A percentile compares a stretch with the other conserved stretches of the same genome.
phyloP scores from a whole-genome alignment of 30 jellyfish, hydroid and myxozoan species.

The Phacellophora camtschatica region DNA sequence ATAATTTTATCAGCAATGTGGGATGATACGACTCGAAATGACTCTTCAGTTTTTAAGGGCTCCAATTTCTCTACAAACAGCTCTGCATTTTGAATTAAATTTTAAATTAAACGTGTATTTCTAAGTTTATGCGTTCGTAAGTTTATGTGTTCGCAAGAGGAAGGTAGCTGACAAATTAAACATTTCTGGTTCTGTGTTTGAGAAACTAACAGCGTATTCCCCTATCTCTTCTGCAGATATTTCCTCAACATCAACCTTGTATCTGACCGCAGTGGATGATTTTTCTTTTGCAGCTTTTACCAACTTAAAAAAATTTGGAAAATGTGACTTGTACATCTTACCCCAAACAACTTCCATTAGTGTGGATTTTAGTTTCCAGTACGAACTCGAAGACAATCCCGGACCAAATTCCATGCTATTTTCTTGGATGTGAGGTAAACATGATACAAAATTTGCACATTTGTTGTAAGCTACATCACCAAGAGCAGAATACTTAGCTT shows the following conservation, averaged over 20 bases:
- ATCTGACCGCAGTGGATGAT: constrained; percentile 4
- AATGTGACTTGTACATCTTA: neutral
- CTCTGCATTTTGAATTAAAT: neutral
- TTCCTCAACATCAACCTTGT: neutral
- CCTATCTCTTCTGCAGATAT: neutral
- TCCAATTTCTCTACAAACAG: neutral
- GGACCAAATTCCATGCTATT: neutral
- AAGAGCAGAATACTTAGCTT: neutral
- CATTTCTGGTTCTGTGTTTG: neutral
- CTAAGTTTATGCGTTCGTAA: neutral
- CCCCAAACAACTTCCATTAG: constrained; percentile 39
- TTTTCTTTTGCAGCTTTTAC: neutral
- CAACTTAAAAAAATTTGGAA: neutral
- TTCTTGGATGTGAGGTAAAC: neutral
- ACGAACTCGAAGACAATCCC: neutral
- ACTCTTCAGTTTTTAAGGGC: too few relatives aligned
- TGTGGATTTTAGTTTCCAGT: constrained; percentile 25
- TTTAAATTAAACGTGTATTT: neutral
- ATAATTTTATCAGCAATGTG: neutral
- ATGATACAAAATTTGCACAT: constrained; percentile 10
- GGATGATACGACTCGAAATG: too few relatives aligned
- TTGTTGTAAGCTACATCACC: neutral
- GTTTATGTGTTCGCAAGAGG: neutral
- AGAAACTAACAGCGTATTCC: neutral
- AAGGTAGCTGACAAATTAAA: constrained; percentile 19